phyloP scores from a whole-genome alignment of 1,140 invertebrate genomes.

The Drosophila repletoides region DNA sequence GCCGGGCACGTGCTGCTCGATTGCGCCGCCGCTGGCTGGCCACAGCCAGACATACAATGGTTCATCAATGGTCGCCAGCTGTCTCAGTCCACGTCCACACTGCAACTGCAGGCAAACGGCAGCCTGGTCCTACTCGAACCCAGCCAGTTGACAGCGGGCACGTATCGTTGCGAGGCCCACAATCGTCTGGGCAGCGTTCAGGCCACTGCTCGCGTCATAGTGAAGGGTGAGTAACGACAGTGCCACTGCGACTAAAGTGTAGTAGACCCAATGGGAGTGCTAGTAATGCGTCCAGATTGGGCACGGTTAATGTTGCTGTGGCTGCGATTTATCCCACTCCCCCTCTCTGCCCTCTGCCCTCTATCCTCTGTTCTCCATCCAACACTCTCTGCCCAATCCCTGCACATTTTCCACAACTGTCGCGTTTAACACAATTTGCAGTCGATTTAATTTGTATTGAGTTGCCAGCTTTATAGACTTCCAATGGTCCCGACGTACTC shows the following conservation, averaged over 20 bases:
- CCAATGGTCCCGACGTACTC: constrained; percentile 6
- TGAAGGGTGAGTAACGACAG: constrained; percentile 87
- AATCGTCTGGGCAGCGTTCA: constrained; percentile 87
- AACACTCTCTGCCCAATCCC: constrained; percentile 26
- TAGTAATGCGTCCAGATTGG: constrained; percentile 17
- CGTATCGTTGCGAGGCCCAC: constrained; percentile 88
- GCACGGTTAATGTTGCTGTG: constrained; percentile 16
- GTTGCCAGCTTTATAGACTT: constrained; percentile 19
- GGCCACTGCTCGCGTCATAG: constrained; percentile 86
- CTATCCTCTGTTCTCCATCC: no score
- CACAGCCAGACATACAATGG: constrained; percentile 88
- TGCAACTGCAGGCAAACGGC: constrained; percentile 85
- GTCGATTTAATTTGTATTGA: constrained; percentile 77
- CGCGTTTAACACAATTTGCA: constrained; percentile 77
- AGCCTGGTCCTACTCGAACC: constrained; percentile 86
- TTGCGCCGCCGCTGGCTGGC: constrained; percentile 87
- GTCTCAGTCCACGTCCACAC: constrained; percentile 82
- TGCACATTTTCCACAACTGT: constrained; percentile 70
- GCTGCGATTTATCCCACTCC: no score
- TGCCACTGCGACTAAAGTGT: no score
- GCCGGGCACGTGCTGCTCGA: constrained; percentile 83
- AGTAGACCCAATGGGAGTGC: not conserved
- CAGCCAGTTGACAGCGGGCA: constrained; percentile 85
- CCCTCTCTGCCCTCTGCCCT: not conserved
- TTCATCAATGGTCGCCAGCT: constrained; percentile 86